Conservation (phyloP, 2,113 vertebrate species). For the Sebastes fasciatus region DNA sequence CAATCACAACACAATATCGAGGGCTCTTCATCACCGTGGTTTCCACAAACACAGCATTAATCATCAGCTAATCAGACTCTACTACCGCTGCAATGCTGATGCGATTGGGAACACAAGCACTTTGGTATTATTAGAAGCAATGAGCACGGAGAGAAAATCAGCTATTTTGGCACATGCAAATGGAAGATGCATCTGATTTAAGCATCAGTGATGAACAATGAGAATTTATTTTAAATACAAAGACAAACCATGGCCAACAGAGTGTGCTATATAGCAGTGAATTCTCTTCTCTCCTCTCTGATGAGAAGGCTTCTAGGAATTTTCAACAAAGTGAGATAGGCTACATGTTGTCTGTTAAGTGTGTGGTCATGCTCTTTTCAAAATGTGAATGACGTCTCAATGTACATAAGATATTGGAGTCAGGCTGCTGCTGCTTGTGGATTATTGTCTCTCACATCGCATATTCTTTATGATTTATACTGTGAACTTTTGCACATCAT, state of each 20-base stretch:
- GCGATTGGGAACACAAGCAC: neutral
- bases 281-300: neutral
- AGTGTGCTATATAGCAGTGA: constrained; percentile 44
- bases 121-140: neutral
- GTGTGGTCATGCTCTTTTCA: neutral
- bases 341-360: neutral
- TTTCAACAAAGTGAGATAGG: constrained; percentile 9
- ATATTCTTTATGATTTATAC: neutral
- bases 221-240: neutral
- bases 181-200: neutral
- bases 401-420: neutral
- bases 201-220: neutral
- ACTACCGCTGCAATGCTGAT: neutral
- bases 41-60: constrained; percentile 34
- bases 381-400: neutral
- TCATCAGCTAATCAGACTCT: constrained; percentile 31
- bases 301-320: neutral
- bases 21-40: constrained; percentile 41
- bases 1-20: constrained; percentile 7
- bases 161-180: neutral
- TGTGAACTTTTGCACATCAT: neutral
- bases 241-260: constrained; percentile 48
- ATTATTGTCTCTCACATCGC: neutral
- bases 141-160: neutral
- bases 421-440: neutral